Conservation (phyloP, 2,888 invertebrate genomes). For the Autographa pulchrina region DNA sequence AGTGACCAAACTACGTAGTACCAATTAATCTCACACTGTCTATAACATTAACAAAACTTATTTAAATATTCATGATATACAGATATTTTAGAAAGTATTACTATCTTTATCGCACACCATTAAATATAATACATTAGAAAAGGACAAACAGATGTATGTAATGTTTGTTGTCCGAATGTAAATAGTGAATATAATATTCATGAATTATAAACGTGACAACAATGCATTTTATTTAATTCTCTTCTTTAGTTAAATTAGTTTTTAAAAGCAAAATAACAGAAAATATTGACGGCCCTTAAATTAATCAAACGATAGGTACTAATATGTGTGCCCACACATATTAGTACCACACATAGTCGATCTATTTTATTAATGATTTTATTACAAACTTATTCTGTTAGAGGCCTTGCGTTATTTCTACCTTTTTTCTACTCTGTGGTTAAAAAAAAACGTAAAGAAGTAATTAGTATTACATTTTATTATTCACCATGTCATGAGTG, state of each 20-base stretch:
- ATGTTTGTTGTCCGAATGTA: slow-evolving; percentile 18
- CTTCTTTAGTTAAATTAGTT: slow-evolving; percentile 32
- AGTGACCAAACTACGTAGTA: not conserved
- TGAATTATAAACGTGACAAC: slow-evolving; percentile 32
- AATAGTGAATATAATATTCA: slow-evolving; percentile 43
- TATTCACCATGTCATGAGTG: no score
- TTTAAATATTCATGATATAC: not conserved
- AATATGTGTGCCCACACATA: no score
- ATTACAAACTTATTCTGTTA: no score
- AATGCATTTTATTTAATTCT: slow-evolving; percentile 16
- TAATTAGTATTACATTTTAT: no score
- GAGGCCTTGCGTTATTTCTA: no score
- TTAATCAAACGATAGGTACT: no score
- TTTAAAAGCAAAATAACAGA: no score
- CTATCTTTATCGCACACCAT: slow-evolving; percentile 14
- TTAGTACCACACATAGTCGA: no score
- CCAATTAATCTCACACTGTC: not conserved
- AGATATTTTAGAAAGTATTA: not conserved
- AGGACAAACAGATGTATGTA: slow-evolving; percentile 26
- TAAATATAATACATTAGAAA: slow-evolving; percentile 10
- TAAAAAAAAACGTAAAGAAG: no score
- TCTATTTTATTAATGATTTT: no score
- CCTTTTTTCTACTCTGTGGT: no score
- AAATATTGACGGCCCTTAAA: no score
- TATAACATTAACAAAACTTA: not conserved